A percentile compares a stretch with the other conserved stretches of the same genome.
Evolutionary conservation across 2,888 invertebrate species (phyloP).

Genomic region (Lasioglossum figueresi): DNA sequence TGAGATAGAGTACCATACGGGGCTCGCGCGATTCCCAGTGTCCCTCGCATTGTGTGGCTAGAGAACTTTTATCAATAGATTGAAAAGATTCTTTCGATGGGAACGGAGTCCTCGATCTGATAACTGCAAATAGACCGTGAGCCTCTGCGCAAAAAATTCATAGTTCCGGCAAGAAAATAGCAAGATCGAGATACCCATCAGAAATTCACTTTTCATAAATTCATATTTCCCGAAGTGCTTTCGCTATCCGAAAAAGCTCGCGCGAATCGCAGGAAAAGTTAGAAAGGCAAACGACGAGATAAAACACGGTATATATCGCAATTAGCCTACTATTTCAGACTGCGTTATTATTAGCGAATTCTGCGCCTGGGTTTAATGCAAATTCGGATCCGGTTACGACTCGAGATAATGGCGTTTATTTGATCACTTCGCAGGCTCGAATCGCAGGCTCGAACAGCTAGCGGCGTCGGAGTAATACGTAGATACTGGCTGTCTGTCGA

Average conservation of each 20-base stretch:
- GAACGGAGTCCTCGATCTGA: background rate
- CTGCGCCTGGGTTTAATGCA: slow-evolving; percentile 31
- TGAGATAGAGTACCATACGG: background rate
- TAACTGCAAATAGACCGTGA: background rate
- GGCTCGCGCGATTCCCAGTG: background rate
- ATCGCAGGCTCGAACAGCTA: slow-evolving; percentile 4
- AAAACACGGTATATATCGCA: background rate
- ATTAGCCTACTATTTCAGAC: slow-evolving; percentile 10
- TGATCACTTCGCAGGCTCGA: slow-evolving; percentile 26
- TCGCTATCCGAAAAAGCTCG: background rate
- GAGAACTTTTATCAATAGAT: background rate
- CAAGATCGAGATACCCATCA: background rate
- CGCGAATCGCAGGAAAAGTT: background rate
- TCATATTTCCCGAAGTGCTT: background rate
- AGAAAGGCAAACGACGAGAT: background rate
- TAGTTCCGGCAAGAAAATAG: background rate
- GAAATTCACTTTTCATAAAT: background rate
- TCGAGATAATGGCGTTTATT: slow-evolving; percentile 32
- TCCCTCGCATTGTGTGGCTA: background rate
- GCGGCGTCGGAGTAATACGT: background rate
- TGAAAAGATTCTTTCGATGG: background rate
- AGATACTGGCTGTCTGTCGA: slow-evolving; percentile 20
- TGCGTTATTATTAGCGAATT: slow-evolving; percentile 43
- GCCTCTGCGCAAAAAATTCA: background rate
- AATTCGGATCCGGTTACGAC: slow-evolving; percentile 37